These are phyloP conservation scores for Corydoras sp. DNA, from an alignment of 2,113 vertebrate species.

Conservation along the genomic window DNA sequence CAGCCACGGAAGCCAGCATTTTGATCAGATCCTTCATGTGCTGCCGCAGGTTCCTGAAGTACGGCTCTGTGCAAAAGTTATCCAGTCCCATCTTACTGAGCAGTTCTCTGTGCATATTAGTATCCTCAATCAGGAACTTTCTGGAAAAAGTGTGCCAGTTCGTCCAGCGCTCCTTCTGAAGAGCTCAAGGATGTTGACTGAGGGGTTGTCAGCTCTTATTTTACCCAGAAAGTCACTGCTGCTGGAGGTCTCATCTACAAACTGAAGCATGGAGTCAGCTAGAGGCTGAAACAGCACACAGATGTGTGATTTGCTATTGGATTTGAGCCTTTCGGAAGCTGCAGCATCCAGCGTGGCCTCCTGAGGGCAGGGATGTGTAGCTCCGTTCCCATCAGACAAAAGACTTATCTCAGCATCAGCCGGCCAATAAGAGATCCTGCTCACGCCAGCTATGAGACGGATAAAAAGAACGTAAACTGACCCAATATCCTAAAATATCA, in stretches of 20 bases:
- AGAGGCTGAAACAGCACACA: constrained; percentile 81
- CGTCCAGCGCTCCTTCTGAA: constrained; percentile 71
- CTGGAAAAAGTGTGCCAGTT: constrained; percentile 72
- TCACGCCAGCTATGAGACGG: constrained; percentile 77
- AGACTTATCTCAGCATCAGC: constrained; percentile 90
- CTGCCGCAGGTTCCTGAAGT: constrained; percentile 81
- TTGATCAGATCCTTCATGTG: constrained; percentile 86
- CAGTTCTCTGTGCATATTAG: constrained; percentile 70
- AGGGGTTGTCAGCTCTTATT: constrained; percentile 60
- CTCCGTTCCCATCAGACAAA: constrained; percentile 40
- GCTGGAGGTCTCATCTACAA: constrained; percentile 77
- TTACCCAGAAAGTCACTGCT: constrained; percentile 82
- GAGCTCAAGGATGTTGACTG: constrained; percentile 58
- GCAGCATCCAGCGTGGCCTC: constrained; percentile 81
- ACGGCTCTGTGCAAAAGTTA: constrained; percentile 83
- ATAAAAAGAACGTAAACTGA: background rate
- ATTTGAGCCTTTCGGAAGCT: constrained; percentile 83
- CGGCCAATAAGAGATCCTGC: constrained; percentile 91
- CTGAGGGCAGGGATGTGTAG: constrained; percentile 45
- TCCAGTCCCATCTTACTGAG: constrained; percentile 81
- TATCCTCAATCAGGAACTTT: constrained; percentile 71
- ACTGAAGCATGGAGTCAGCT: constrained; percentile 75
- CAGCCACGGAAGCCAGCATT: constrained; percentile 77
- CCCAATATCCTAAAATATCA: too few species aligned
- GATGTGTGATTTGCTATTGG: constrained; percentile 83